Conservation (phyloP, 2,888 invertebrate genomes). For the Drosophila anceps region DNA sequence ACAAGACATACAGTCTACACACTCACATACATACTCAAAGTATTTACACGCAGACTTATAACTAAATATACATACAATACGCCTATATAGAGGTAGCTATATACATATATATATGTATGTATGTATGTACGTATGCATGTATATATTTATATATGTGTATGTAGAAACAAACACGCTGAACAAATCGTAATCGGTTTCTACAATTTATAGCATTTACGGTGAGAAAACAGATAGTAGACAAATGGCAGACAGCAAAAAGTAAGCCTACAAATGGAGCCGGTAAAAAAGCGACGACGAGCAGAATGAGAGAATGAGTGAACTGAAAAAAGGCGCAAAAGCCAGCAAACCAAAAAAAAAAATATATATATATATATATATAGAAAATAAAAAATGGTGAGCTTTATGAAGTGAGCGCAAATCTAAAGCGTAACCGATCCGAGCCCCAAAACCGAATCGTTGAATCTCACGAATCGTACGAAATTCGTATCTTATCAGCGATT, state of each 20-base stretch:
- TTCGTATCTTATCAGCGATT: slow-evolving; percentile 72
- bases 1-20: slow-evolving; percentile 37
- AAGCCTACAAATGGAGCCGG: slow-evolving; percentile 56
- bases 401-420: slow-evolving; percentile 27
- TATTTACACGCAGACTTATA: slow-evolving; percentile 14
- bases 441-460: slow-evolving; percentile 35
- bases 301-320: slow-evolving; percentile 13
- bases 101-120: slow-evolving; percentile 4
- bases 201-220: slow-evolving; percentile 56
- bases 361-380: too few relatives aligned
- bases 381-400: slow-evolving; percentile 19
- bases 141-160: slow-evolving; percentile 1
- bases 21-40: not conserved
- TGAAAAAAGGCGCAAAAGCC: slow-evolving; percentile 17
- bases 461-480: slow-evolving; percentile 30
- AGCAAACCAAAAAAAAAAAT: not conserved
- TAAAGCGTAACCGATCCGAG: slow-evolving; percentile 35
- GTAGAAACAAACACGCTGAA: slow-evolving; percentile 48
- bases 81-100: not conserved
- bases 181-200: slow-evolving; percentile 64
- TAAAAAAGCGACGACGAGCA: slow-evolving; percentile 28
- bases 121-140: too few relatives aligned
- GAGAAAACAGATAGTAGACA: slow-evolving; percentile 57
- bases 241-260: slow-evolving; percentile 47
- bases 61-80: slow-evolving; percentile 3